Evolutionary conservation across 2,888 invertebrate genomes (phyloP), one percentile per base, ranked within the genome.

Genomic region (Lasius fuliginosus): DNA sequence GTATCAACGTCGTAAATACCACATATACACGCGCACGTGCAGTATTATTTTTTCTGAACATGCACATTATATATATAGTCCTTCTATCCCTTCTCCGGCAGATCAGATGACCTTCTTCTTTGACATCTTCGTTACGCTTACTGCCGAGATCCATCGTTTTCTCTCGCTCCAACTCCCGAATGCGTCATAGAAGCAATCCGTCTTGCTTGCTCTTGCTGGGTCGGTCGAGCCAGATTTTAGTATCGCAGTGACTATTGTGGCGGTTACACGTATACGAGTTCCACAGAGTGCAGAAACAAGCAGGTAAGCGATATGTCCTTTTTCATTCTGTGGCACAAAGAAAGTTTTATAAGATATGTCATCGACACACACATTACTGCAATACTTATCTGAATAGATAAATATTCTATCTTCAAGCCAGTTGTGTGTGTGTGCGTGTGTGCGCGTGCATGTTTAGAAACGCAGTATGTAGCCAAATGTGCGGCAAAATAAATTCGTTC

Each of bases 161-260:
- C 69, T 11, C 56, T 56, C 30, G 12, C 60, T 85, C n/a, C 12
- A 42, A 36, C 33, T 46, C 23, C 12, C 67, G 23, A 68, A 33
- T 53, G 73, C 83, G 82, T 89, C 86, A 84, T 77, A 77, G 69
- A 33, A 58, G 84, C 69, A 81, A 82, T 83, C 65, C 40, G 23
- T 23, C 23, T 23, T 23, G 23, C 23, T 23, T 23, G 23, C 23
- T 74, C 75, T 67, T 40, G 62, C n/a, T 30, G 40, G 30, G 42
- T 56, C 11, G 27, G 42, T 42, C 42, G 23, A 11, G 46, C 9
- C 56, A 81, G 71, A 82, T 81, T 85, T 90, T 90, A 93, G 93
- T 93, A 89, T 90, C 89, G 87, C 90, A 88, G 89, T 87, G 90
- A 89, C 91, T 88, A 90, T 88, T 90, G 49, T 53, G 89, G 88